Evolutionary conservation across 2,113 vertebrate species (phyloP).

Genomic region (Tricholaema leucomelas): DNA sequence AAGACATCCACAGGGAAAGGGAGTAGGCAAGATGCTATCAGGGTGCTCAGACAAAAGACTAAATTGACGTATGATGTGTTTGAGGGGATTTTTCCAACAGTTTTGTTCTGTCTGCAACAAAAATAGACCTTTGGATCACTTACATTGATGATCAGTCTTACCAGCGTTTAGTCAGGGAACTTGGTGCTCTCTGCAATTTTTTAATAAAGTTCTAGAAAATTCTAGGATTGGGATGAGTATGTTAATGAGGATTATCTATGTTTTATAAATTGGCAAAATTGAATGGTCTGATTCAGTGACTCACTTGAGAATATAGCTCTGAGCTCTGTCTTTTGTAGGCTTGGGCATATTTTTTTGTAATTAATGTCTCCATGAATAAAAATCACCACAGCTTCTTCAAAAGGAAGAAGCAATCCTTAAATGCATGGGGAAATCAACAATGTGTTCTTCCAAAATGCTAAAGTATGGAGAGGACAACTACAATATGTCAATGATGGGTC

Average conservation of each 20-base stretch:
- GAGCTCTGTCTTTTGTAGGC: not conserved
- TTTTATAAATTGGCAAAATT: not conserved
- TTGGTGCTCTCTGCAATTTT: not conserved
- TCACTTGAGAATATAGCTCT: not conserved
- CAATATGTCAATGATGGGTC: accelerated
- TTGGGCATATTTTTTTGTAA: not conserved
- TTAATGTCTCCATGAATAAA: not conserved
- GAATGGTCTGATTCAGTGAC: not conserved
- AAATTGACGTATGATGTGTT: not conserved
- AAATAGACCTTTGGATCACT: not conserved
- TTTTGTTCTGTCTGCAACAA: not conserved
- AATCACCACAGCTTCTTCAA: not conserved
- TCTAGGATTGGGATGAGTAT: not conserved
- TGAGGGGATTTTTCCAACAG: not conserved
- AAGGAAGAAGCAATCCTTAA: not conserved
- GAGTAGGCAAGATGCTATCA: not conserved
- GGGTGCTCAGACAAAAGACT: not conserved
- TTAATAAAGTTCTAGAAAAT: not conserved
- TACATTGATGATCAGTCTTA: not conserved
- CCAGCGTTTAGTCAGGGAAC: not conserved
- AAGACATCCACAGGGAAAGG: not conserved
- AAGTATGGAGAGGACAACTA: not conserved
- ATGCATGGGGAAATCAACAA: not conserved
- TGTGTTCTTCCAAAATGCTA: not conserved
- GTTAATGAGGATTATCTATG: not conserved